Percentiles rank a stretch among this genome's conserved stretches.
Conservation (phyloP, 53 echinoderm and acorn worm genomes). For the Crossaster papposus region DNA sequence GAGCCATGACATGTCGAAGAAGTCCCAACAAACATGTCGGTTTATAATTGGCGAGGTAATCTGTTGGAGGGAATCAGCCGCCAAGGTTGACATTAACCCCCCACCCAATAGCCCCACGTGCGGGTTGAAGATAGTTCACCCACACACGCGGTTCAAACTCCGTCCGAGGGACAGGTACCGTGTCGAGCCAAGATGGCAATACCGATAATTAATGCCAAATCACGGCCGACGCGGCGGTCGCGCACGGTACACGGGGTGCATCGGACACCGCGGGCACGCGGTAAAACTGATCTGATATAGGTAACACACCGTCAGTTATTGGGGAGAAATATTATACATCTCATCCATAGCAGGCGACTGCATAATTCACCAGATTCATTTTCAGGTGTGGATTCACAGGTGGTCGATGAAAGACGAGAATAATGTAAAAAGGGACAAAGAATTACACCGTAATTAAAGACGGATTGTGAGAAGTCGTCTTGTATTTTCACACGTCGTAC, state of each 20-base stretch:
- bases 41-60: not conserved
- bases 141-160: not conserved
- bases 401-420: slow-evolving; percentile 24
- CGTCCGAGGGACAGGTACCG: slow-evolving; percentile 45
- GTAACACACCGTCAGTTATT: not conserved
- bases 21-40: not conserved
- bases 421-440: not conserved
- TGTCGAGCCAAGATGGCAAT: slow-evolving; percentile 36
- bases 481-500: not conserved
- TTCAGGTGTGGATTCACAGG: slow-evolving; percentile 36
- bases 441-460: slow-evolving; percentile 14
- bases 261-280: slow-evolving; percentile 50
- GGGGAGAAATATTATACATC: slow-evolving; percentile 47
- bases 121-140: slow-evolving; percentile 20
- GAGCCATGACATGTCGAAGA: not conserved
- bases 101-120: slow-evolving; percentile 11
- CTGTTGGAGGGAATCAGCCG: not conserved
- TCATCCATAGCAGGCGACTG: slow-evolving; percentile 34
- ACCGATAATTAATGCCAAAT: slow-evolving; percentile 54
- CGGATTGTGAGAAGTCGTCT: not conserved
- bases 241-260: slow-evolving; percentile 17
- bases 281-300: slow-evolving; percentile 6
- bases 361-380: slow-evolving; percentile 39
- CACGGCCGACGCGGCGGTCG: slow-evolving; percentile 26
- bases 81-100: slow-evolving; percentile 5